Conservation (phyloP, 2,797 vertebrate genomes). For the Hoplostethus mediterraneus region DNA sequence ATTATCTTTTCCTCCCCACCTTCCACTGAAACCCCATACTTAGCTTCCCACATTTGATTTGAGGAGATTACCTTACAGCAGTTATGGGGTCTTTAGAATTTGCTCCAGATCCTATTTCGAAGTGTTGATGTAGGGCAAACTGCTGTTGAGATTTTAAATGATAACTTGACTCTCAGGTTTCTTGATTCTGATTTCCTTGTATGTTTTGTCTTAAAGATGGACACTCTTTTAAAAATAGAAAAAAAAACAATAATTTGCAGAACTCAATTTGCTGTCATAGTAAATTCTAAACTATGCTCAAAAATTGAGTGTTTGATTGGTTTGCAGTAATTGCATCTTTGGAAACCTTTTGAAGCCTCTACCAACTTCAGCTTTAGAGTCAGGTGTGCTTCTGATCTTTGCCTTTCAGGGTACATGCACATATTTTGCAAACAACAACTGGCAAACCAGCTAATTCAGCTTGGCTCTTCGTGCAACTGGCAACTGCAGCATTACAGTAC, state of each 20-base stretch:
- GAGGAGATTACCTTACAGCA: conserved; percentile 33
- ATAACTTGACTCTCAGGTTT: conserved; percentile 39
- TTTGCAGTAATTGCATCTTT: not conserved
- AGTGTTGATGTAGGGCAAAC: conserved; percentile 44
- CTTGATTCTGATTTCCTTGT: conserved; percentile 23
- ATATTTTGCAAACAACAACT: conserved; percentile 12
- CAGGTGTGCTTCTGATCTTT: conserved; percentile 28
- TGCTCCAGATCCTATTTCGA: conserved; percentile 38
- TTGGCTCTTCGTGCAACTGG: not conserved
- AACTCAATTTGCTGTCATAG: not conserved
- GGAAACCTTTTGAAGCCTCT: conserved; percentile 15
- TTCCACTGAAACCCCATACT: conserved; percentile 14
- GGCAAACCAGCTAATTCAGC: not conserved
- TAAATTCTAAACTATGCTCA: not conserved
- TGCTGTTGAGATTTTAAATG: conserved; percentile 29
- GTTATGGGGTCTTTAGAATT: conserved; percentile 36
- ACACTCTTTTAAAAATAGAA: conserved; percentile 56
- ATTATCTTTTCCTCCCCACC: conserved; percentile 17
- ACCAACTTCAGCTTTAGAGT: conserved; percentile 2
- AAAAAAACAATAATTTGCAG: no score
- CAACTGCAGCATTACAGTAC: not conserved
- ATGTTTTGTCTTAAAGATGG: conserved; percentile 50
- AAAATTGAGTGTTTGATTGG: not conserved
- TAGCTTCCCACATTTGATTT: conserved; percentile 34
- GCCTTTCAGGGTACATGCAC: not conserved